Conservation (phyloP, 2,113 vertebrate genomes). For the Austrofundulus limnaeus region DNA sequence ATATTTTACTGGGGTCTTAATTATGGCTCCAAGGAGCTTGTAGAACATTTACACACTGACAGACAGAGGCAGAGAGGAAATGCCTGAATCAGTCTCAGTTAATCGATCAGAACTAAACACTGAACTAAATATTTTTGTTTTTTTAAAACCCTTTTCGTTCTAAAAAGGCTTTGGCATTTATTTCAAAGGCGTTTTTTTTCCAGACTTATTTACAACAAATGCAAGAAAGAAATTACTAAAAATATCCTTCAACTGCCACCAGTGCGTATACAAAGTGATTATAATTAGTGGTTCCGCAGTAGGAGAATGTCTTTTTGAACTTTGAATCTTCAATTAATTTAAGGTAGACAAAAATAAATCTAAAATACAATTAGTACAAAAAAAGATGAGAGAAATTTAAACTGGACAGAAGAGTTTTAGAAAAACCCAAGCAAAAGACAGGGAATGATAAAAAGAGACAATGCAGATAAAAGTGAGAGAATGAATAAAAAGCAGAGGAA, state of each 20-base stretch:
- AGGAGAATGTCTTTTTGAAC: neutral
- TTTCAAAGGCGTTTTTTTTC: conserved; percentile 2
- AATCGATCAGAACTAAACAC: conserved; percentile 1
- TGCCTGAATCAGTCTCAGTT: neutral
- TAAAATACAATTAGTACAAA: neutral
- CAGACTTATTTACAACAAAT: conserved; percentile 11
- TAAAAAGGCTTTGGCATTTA: too few species aligned
- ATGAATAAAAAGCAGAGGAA: conserved; percentile 15
- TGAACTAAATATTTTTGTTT: conserved; percentile 5
- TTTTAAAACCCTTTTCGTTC: neutral
- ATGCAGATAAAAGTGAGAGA: neutral
- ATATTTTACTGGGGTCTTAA: neutral
- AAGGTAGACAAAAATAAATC: neutral
- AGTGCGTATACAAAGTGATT: neutral
- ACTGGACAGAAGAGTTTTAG: neutral
- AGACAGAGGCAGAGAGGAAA: neutral
- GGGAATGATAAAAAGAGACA: conserved; percentile 4
- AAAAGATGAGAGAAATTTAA: conserved; percentile 2
- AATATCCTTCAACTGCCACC: neutral
- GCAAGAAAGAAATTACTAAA: conserved; percentile 3
- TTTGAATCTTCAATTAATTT: conserved; percentile 1
- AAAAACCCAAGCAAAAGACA: conserved; percentile 9
- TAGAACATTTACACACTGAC: neutral
- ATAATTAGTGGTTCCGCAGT: neutral
- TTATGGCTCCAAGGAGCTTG: neutral